These are phyloP conservation scores for Sciaenops ocellatus DNA, from an alignment of 2,797 vertebrate genomes.

Conservation along the genomic window DNA sequence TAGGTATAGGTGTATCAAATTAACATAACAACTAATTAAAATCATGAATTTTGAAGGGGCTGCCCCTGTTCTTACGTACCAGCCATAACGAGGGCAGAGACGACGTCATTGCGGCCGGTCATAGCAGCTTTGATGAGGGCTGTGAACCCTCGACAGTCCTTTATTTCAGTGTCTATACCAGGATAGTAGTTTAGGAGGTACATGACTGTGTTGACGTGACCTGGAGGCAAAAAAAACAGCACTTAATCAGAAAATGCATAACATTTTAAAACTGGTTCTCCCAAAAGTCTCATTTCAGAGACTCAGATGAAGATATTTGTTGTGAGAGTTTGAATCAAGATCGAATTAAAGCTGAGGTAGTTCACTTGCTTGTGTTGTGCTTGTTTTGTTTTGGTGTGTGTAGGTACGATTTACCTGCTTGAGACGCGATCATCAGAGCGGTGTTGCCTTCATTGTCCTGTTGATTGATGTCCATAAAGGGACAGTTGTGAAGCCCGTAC, in stretches of 20 bases:
- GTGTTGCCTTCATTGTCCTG: slow-evolving; percentile 95
- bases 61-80: slow-evolving; percentile 58
- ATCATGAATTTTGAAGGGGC: not conserved
- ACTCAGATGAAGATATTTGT: not conserved
- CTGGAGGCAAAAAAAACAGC: slow-evolving; percentile 70
- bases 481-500: slow-evolving; percentile 85
- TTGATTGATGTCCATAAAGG: slow-evolving; percentile 89
- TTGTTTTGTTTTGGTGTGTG: slow-evolving; percentile 13
- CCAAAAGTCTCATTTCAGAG: not conserved
- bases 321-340: not conserved
- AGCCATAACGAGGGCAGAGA: slow-evolving; percentile 88
- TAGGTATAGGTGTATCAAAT: not conserved
- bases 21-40: not conserved
- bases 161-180: slow-evolving; percentile 85
- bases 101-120: slow-evolving; percentile 83
- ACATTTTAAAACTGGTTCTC: not conserved
- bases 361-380: not conserved
- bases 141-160: slow-evolving; percentile 88
- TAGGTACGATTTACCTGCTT: slow-evolving; percentile 82
- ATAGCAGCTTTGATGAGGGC: slow-evolving; percentile 93
- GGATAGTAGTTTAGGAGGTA: slow-evolving; percentile 91
- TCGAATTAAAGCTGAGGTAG: not conserved
- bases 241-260: not conserved
- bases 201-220: slow-evolving; percentile 87
- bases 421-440: slow-evolving; percentile 92